Percentiles rank a stretch among this genome's conserved stretches.
These are phyloP conservation scores for Phalangium opilio DNA, from an alignment of 2,888 invertebrate genomes.

Conservation along the genomic window DNA sequence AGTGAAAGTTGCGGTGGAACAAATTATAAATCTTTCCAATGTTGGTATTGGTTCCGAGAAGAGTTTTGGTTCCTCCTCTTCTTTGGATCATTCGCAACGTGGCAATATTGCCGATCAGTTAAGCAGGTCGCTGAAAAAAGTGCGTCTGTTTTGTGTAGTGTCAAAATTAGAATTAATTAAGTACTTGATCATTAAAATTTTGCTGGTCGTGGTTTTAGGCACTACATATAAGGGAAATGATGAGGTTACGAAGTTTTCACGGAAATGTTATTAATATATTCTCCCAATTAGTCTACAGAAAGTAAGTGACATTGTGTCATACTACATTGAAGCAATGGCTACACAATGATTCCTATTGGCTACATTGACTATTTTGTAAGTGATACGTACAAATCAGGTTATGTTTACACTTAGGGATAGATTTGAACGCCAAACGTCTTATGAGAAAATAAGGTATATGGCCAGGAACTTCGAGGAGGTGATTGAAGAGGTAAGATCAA, in stretches of 20 bases:
- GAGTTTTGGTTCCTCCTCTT: constrained; percentile 14
- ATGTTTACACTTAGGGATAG: too few relatives aligned
- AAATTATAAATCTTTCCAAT: constrained; percentile 37
- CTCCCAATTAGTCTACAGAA: constrained; percentile 40
- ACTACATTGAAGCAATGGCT: not conserved
- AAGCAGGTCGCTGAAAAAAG: constrained; percentile 33
- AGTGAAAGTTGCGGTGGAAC: constrained; percentile 44
- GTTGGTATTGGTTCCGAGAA: constrained; percentile 18
- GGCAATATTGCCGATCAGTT: constrained; percentile 30
- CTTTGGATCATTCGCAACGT: constrained; percentile 23
- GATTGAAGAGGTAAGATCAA: constrained; percentile 39
- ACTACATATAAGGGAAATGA: constrained; percentile 40
- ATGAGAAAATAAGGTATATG: constrained; percentile 42
- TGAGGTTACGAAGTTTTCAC: constrained; percentile 40
- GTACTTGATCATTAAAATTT: not conserved
- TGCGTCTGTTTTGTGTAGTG: constrained; percentile 20
- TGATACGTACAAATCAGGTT: too few relatives aligned
- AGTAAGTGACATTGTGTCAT: constrained; percentile 32
- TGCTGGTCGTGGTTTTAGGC: constrained; percentile 29
- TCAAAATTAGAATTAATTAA: not conserved
- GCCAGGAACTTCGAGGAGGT: constrained; percentile 45
- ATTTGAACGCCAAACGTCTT: too few relatives aligned
- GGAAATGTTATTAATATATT: constrained; percentile 40
- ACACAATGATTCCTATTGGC: too few relatives aligned
- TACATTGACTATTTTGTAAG: too few relatives aligned